These are phyloP conservation scores for Aphelinus certus DNA, from an alignment of 1,140 invertebrate species.

Conservation along the genomic window DNA sequence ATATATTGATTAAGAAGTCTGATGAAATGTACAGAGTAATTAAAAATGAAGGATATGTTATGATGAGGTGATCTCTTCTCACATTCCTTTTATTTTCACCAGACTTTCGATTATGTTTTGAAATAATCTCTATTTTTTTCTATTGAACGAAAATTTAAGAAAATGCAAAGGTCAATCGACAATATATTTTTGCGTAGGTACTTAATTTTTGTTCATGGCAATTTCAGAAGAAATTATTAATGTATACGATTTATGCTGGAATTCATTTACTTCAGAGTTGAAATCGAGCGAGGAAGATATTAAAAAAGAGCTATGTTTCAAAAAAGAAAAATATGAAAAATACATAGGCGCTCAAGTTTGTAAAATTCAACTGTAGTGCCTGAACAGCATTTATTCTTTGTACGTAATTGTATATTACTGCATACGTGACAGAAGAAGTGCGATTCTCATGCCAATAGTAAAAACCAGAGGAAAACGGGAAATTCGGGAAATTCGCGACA, in stretches of 20 bases:
- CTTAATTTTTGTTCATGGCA: no score
- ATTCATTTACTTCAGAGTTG: no score
- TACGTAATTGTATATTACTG: slow-evolving; percentile 18
- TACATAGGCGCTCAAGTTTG: background rate
- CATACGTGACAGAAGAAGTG: slow-evolving; percentile 9
- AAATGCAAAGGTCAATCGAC: no score
- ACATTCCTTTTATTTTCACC: slow-evolving; percentile 4
- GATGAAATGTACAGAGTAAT: slow-evolving; percentile 22
- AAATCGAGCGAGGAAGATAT: no score
- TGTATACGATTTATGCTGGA: no score
- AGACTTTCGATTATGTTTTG: slow-evolving; percentile 13
- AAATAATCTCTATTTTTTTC: slow-evolving; percentile 24
- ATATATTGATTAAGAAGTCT: slow-evolving; percentile 22
- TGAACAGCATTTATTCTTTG: slow-evolving; percentile 30
- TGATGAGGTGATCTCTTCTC: background rate
- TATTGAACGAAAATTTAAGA: background rate
- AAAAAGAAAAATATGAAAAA: background rate
- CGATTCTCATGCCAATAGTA: slow-evolving; percentile 2
- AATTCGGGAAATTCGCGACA: background rate
- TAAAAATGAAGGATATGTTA: slow-evolving; percentile 15
- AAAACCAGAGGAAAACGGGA: background rate
- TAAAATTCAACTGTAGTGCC: slow-evolving; percentile 35
- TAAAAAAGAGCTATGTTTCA: no score
- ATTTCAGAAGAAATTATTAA: no score
- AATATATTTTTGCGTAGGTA: no score